Conservation (phyloP, 2,797 vertebrate genomes). For the Aeoliscus strigatus region DNA sequence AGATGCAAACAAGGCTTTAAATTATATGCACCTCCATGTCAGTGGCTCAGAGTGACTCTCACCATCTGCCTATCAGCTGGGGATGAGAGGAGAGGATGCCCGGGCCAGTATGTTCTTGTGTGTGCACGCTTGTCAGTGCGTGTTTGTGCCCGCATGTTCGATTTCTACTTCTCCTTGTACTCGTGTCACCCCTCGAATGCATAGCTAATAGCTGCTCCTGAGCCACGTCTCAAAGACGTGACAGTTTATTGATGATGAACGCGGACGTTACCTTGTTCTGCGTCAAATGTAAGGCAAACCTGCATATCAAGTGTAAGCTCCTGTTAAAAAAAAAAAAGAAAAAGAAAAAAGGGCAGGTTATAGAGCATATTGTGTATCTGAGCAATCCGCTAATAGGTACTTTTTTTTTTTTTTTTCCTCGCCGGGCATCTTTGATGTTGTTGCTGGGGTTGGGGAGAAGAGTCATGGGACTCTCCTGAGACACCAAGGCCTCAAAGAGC, state of each 20-base stretch:
- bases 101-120: constrained; percentile 35
- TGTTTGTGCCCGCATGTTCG: constrained; percentile 81
- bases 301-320: constrained; percentile 42
- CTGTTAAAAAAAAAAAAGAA: too few species aligned
- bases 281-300: constrained; percentile 77
- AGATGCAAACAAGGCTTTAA: constrained; percentile 99
- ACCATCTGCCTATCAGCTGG: constrained; percentile 99
- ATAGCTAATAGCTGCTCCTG: constrained; percentile 88
- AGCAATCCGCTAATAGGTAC: constrained; percentile 57
- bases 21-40: constrained; percentile 97
- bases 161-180: constrained; percentile 82
- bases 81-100: constrained; percentile 85
- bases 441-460: constrained; percentile 42
- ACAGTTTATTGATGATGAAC: constrained; percentile 88
- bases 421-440: constrained; percentile 55
- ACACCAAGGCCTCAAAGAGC: constrained; percentile 59
- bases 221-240: constrained; percentile 86
- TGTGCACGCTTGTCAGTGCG: constrained; percentile 25
- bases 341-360: constrained; percentile 50
- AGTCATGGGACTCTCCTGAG: constrained; percentile 57
- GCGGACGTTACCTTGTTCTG: constrained; percentile 81
- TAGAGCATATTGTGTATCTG: constrained; percentile 39
- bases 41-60: constrained; percentile 87
- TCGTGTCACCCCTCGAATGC: constrained; percentile 76
- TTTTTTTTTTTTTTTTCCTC: constrained; percentile 17